Evolutionary conservation across 2,888 invertebrate genomes (phyloP).

Genomic region (Trichopria drosophilae): DNA sequence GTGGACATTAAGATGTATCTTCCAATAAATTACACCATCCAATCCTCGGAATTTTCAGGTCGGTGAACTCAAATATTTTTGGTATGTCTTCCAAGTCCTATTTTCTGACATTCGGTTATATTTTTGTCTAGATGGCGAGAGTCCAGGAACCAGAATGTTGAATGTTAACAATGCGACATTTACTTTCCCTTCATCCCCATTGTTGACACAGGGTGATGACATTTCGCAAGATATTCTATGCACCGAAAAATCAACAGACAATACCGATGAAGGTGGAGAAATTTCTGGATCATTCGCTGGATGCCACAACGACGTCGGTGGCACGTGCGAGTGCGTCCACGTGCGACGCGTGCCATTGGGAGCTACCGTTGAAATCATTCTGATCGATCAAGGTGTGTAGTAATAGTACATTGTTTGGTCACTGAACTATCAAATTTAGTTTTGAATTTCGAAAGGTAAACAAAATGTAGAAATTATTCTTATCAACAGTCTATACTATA

Average conservation of each 20-base stretch:
- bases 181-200: conserved; percentile 75
- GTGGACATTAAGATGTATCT: conserved; percentile 68
- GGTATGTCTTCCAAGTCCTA: too few species aligned
- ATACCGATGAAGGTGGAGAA: conserved; percentile 16
- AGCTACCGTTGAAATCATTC: conserved; percentile 72
- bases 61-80: conserved; percentile 9
- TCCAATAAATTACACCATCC: conserved; percentile 67
- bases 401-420: too few species aligned
- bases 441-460: too few species aligned
- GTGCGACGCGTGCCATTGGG: conserved; percentile 69
- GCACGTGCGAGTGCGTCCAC: conserved; percentile 73
- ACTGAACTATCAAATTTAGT: too few species aligned
- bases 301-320: conserved; percentile 19
- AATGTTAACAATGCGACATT: conserved; percentile 74
- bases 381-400: conserved; percentile 81
- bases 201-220: conserved; percentile 72
- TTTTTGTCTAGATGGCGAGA: conserved; percentile 61
- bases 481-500: too few species aligned
- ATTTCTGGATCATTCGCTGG: conserved; percentile 41
- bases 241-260: conserved; percentile 44
- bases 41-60: conserved; percentile 45
- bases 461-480: too few species aligned
- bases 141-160: conserved; percentile 58
- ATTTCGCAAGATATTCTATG: conserved; percentile 64
- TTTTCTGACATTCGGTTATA: conserved; percentile 15